Percentiles rank a stretch among this genome's conserved stretches.
phyloP scores from a whole-genome alignment of 2,113 vertebrate species.

The Eptesicus fuscus region DNA sequence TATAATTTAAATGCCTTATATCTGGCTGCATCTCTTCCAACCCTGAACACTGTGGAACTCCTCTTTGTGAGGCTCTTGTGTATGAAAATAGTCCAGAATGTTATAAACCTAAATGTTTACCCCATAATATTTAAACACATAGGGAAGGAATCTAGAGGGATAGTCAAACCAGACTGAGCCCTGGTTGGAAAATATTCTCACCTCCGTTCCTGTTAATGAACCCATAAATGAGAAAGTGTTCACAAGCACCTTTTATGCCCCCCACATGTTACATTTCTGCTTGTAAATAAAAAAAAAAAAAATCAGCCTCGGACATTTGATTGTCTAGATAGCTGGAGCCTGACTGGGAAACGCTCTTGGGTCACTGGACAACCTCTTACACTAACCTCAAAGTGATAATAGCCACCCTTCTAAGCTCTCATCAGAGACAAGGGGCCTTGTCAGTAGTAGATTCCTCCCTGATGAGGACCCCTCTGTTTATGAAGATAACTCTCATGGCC shows the following conservation, averaged over 20 bases:
- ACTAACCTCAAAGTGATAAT: neutral
- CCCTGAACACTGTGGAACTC: neutral
- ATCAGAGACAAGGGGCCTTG: neutral
- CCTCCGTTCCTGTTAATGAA: neutral
- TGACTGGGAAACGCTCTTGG: neutral
- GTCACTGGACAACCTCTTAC: neutral
- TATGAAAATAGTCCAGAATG: neutral
- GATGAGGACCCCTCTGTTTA: neutral
- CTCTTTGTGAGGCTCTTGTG: neutral
- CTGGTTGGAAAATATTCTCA: neutral
- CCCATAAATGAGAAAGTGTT: neutral
- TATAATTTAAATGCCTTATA: neutral
- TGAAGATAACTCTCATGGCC: neutral
- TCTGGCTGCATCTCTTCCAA: neutral
- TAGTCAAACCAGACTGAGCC: neutral
- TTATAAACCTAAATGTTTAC: neutral
- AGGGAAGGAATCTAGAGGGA: neutral
- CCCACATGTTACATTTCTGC: neutral
- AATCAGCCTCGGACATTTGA: neutral
- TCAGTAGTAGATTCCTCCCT: neutral
- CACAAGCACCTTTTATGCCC: neutral
- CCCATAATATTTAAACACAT: neutral
- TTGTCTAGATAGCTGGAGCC: neutral
- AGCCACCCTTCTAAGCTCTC: neutral
- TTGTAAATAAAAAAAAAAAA: neutral